Evolutionary conservation across 2,797 vertebrate genomes (phyloP).

Genomic region (Artibeus jamaicensis): DNA sequence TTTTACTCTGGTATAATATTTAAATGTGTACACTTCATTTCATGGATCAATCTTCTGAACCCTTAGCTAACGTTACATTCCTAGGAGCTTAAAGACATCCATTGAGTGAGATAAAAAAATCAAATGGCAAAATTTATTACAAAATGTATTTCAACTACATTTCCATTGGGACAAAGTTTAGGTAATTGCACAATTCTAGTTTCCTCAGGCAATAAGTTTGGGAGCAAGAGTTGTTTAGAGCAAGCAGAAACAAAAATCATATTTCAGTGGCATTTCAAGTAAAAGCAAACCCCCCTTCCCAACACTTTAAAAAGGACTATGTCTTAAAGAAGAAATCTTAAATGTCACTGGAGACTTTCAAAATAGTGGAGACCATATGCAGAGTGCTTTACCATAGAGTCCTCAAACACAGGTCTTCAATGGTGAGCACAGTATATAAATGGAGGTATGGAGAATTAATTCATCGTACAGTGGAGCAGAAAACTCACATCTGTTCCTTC

Average conservation of each 20-base stretch:
- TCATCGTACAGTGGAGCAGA: slow-evolving; percentile 82
- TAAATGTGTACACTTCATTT: slow-evolving; percentile 46
- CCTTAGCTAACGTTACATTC: slow-evolving; percentile 1
- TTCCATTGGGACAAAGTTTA: slow-evolving; percentile 52
- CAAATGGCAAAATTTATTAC: slow-evolving; percentile 54
- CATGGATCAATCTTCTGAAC: slow-evolving; percentile 24
- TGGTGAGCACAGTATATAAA: slow-evolving; percentile 75
- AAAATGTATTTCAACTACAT: slow-evolving; percentile 39
- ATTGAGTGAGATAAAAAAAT: slow-evolving; percentile 35
- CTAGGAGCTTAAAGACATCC: slow-evolving; percentile 49
- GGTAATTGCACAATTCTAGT: slow-evolving; percentile 49
- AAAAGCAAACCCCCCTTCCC: neutral
- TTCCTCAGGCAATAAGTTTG: slow-evolving; percentile 22
- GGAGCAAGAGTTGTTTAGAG: slow-evolving; percentile 48
- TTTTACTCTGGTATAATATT: slow-evolving; percentile 41
- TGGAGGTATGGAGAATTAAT: slow-evolving; percentile 80
- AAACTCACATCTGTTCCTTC: slow-evolving; percentile 87
- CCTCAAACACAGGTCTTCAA: slow-evolving; percentile 68
- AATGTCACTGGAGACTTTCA: slow-evolving; percentile 2
- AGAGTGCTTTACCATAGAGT: slow-evolving; percentile 10
- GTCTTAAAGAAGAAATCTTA: slow-evolving; percentile 39
- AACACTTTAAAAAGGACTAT: neutral
- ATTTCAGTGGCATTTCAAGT: slow-evolving; percentile 54
- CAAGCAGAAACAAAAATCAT: slow-evolving; percentile 31
- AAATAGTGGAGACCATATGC: slow-evolving; percentile 16